Percentiles rank a stretch among this genome's conserved stretches.
Evolutionary conservation across 2,888 invertebrate species (phyloP).

Genomic region (Caenorhabditis sp.): DNA sequence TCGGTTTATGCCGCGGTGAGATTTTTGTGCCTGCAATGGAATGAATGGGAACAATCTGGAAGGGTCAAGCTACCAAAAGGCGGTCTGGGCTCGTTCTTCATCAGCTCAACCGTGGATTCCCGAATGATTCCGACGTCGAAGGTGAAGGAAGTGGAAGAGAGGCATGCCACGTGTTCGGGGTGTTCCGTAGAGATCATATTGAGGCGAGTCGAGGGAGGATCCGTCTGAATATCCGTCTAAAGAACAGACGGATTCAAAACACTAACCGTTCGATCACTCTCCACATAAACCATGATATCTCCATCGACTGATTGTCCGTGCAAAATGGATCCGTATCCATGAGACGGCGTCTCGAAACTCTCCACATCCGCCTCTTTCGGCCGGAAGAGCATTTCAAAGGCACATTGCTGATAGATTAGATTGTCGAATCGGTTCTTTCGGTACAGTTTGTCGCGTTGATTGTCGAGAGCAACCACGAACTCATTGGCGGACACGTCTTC

Average conservation of each 20-base stretch:
- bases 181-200: slow-evolving; percentile 30
- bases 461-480: slow-evolving; percentile 63
- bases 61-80: slow-evolving; percentile 55
- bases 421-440: slow-evolving; percentile 52
- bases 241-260: background rate
- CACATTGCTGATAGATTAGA: slow-evolving; percentile 61
- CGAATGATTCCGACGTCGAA: slow-evolving; percentile 66
- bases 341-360: slow-evolving; percentile 33
- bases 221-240: slow-evolving; percentile 23
- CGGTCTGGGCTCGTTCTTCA: slow-evolving; percentile 64
- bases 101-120: slow-evolving; percentile 50
- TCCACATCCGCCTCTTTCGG: slow-evolving; percentile 42
- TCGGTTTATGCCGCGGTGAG: too few relatives aligned
- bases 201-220: slow-evolving; percentile 44
- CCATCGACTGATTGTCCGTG: slow-evolving; percentile 65
- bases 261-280: slow-evolving; percentile 62
- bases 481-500: slow-evolving; percentile 60
- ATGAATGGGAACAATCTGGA: background rate
- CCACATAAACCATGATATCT: slow-evolving; percentile 64
- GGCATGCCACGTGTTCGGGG: slow-evolving; percentile 49
- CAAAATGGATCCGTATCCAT: slow-evolving; percentile 52
- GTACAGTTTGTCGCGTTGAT: slow-evolving; percentile 63
- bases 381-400: slow-evolving; percentile 71
- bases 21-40: slow-evolving; percentile 35
- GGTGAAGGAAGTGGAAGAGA: slow-evolving; percentile 45